Evolutionary conservation across 1,140 invertebrate species (phyloP).

Genomic region (Acyrthosiphon pisum): DNA sequence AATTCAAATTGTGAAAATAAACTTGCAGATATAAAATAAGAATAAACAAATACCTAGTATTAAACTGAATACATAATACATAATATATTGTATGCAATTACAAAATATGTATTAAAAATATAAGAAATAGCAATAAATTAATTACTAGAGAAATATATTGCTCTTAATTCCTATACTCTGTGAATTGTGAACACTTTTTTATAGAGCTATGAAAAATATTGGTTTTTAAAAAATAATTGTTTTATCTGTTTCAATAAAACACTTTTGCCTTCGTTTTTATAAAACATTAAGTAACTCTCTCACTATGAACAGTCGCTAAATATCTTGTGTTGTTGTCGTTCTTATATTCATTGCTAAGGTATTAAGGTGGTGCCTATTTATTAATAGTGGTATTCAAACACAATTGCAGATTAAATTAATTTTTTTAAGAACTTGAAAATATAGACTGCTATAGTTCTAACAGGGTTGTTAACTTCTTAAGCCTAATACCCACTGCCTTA

Average conservation of each 20-base stretch:
- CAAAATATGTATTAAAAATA: too few relatives aligned
- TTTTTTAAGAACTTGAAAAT: neutral
- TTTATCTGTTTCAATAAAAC: neutral
- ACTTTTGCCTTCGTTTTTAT: neutral
- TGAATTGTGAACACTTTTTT: neutral
- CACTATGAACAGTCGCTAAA: neutral
- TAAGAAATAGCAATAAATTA: neutral
- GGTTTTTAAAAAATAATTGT: neutral
- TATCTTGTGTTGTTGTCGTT: neutral
- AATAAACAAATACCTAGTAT: too few relatives aligned
- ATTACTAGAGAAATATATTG: neutral
- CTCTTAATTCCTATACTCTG: neutral
- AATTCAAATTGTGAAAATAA: too few relatives aligned
- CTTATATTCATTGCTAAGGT: fast-evolving
- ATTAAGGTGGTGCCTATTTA: neutral
- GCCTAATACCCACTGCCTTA: too few relatives aligned
- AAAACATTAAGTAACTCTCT: neutral
- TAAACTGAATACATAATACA: too few relatives aligned
- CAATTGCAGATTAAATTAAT: neutral
- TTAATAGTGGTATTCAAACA: neutral
- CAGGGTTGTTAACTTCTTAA: too few relatives aligned
- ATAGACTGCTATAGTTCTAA: neutral
- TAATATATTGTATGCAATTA: too few relatives aligned
- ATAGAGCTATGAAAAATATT: too few relatives aligned
- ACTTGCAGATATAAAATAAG: too few relatives aligned